Evolutionary conservation across 2,797 vertebrate species (phyloP).

Genomic region (Paramormyrops hopkinsi): DNA sequence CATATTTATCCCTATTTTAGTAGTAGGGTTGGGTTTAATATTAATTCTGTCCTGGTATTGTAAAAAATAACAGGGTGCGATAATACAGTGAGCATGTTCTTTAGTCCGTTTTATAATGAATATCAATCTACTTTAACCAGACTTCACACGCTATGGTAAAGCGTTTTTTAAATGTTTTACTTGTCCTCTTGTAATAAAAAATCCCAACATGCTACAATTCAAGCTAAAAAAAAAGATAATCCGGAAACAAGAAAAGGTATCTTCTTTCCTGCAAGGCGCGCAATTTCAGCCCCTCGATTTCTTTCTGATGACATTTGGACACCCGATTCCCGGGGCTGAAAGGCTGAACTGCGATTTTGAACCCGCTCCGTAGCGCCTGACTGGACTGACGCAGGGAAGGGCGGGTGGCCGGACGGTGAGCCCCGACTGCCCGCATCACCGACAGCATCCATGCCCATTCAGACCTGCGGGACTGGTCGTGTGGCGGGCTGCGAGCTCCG

Average conservation of each 20-base stretch:
- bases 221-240: background rate
- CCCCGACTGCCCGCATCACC: background rate
- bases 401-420: background rate
- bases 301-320: conserved; percentile 10
- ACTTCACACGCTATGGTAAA: background rate
- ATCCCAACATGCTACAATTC: background rate
- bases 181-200: conserved; percentile 2
- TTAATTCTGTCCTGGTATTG: background rate
- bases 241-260: background rate
- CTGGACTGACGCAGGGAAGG: background rate
- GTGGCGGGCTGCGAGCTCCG: background rate
- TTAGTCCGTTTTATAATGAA: background rate
- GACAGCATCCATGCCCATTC: background rate
- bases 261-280: conserved; percentile 9
- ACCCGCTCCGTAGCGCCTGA: background rate
- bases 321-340: conserved; percentile 6
- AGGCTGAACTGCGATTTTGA: conserved; percentile 7
- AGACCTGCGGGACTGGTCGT: background rate
- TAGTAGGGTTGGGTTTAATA: background rate
- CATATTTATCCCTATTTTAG: background rate
- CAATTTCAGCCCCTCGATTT: background rate
- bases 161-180: background rate
- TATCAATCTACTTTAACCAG: background rate
- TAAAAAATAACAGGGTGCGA: background rate
- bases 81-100: background rate